Conservation (phyloP, 1,140 invertebrate species). For the Trichonephila inaurata region DNA sequence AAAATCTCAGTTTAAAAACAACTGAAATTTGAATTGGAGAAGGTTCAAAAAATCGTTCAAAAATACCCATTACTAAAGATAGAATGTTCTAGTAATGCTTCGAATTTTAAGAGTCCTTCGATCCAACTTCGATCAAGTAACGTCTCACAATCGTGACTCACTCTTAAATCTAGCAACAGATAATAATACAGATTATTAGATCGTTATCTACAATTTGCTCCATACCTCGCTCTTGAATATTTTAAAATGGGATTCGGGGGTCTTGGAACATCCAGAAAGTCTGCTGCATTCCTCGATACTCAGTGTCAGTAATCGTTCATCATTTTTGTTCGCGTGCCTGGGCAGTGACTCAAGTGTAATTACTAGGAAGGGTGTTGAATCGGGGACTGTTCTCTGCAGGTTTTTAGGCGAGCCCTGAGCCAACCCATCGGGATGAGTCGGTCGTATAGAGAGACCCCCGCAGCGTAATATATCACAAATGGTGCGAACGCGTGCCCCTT, state of each 20-base stretch:
- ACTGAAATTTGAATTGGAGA: no score
- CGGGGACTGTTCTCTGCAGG: not conserved
- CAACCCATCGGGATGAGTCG: not conserved
- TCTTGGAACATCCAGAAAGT: not conserved
- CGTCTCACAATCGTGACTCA: not conserved
- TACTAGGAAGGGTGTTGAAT: slow-evolving; percentile 1
- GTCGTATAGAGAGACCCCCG: not conserved
- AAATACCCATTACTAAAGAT: no score
- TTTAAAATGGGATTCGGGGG: not conserved
- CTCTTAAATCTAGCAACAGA: not conserved
- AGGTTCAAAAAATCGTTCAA: no score
- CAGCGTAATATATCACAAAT: not conserved
- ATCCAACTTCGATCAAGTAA: not conserved
- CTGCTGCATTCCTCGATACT: not conserved
- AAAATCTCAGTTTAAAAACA: no score
- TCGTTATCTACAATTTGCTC: not conserved
- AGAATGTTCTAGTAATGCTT: not conserved
- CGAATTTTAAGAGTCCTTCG: not conserved
- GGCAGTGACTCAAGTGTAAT: slow-evolving; percentile 25
- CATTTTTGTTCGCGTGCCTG: not conserved
- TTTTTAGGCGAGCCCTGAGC: not conserved
- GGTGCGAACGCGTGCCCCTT: not conserved
- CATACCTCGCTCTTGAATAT: not conserved
- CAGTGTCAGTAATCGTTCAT: not conserved
- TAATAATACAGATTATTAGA: not conserved